Evolutionary conservation across 92 coral and sea anemone species (phyloP).

Genomic region (Epizoanthus illoricatus): DNA sequence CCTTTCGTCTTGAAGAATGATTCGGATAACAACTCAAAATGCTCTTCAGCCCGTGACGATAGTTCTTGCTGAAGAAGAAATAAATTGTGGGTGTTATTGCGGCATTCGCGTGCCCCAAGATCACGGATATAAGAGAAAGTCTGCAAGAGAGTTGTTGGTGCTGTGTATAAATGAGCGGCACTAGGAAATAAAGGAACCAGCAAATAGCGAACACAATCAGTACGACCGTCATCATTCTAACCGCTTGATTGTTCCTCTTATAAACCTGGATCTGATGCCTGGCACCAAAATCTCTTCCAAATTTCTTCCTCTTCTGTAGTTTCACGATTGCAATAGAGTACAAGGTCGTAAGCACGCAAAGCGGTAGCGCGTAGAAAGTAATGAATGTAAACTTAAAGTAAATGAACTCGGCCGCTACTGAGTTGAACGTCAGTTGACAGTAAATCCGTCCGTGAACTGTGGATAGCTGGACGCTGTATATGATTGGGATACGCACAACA

Average conservation of each 20-base stretch:
- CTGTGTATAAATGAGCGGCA: constrained; percentile 4
- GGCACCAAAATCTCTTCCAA: not conserved
- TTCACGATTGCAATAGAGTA: constrained; percentile 8
- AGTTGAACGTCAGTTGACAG: not conserved
- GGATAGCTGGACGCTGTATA: not conserved
- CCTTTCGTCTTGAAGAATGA: not conserved
- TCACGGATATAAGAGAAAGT: constrained; percentile 7
- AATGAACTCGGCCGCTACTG: constrained; percentile 15
- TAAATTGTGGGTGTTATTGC: constrained; percentile 7
- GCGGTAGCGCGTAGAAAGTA: constrained; percentile 5
- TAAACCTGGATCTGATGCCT: not conserved
- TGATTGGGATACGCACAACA: not conserved
- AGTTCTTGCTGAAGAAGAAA: constrained; percentile 14
- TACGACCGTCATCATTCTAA: constrained; percentile 15
- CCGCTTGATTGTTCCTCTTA: constrained; percentile 7
- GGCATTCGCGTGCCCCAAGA: constrained; percentile 17
- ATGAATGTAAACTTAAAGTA: not conserved
- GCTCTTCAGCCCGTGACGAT: constrained; percentile 6
- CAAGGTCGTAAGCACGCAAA: not conserved
- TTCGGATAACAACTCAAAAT: not conserved
- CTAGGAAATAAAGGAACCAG: constrained; percentile 25
- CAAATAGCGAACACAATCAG: not conserved
- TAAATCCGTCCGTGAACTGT: not conserved
- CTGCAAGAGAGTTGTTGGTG: not conserved
- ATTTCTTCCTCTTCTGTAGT: not conserved